These are phyloP conservation scores for Anser brachyrhynchus DNA, from an alignment of 2,113 vertebrate genomes.

Conservation along the genomic window DNA sequence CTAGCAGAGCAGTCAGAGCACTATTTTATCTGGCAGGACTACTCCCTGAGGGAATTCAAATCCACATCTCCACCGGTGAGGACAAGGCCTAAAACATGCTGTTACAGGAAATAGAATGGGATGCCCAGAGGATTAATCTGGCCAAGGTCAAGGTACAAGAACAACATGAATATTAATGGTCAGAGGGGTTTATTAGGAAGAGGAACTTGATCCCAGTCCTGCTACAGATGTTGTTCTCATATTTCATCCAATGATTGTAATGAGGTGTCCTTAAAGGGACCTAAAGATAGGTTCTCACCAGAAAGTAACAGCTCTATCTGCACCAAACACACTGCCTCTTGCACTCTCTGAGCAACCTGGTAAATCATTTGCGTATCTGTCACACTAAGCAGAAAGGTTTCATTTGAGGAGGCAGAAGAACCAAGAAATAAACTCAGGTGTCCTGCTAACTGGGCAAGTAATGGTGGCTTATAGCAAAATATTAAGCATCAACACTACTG, in stretches of 20 bases:
- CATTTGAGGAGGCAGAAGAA: not conserved
- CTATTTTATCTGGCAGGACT: not conserved
- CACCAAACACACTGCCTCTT: not conserved
- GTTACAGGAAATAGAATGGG: not conserved
- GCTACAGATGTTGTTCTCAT: not conserved
- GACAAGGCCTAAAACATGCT: not conserved
- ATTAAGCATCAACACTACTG: not conserved
- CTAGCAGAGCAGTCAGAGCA: not conserved
- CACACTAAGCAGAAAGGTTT: not conserved
- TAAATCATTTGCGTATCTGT: not conserved
- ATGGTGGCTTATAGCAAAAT: not conserved
- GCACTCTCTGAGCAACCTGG: not conserved
- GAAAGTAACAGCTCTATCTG: not conserved
- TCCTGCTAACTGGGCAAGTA: not conserved
- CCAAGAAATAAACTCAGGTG: not conserved
- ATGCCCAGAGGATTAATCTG: not conserved
- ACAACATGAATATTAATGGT: not conserved
- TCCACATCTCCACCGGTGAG: not conserved
- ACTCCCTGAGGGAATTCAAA: not conserved
- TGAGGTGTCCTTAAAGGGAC: not conserved
- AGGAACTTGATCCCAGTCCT: not conserved
- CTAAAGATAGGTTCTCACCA: not conserved
- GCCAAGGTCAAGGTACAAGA: not conserved
- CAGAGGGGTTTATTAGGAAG: not conserved
- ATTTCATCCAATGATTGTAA: not conserved